Evolutionary conservation across 2,797 vertebrate species (phyloP), one percentile per base, ranked within the genome.

Genomic region (Lophotriccus pileatus): DNA sequence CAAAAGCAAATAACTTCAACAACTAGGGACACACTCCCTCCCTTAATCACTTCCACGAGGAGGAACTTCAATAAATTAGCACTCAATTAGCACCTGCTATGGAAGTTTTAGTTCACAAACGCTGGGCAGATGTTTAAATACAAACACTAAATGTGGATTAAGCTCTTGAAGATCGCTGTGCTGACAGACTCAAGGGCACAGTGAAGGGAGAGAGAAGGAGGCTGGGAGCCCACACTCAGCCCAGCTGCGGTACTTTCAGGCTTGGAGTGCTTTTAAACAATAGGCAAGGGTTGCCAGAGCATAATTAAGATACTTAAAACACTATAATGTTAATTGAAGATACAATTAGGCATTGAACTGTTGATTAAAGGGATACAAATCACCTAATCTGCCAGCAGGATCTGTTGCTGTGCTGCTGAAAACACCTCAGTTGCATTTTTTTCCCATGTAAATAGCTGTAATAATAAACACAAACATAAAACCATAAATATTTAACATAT

Each of bases 31-130:
- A 3, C 4, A 2, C 59, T 72, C 50, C 55, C 30, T 82, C 34
- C 66, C 56, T 56, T 53, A 56, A 80, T 44, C 53, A 27, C 41
- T 75, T 76, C 36, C 70, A 22, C 5, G 28, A 23, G 0, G 4
- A 89, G 22, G 70, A 88, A 92, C 93, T 92, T 58, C 68, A 89
- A 93, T 73, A 87, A 91, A 94, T 96, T 91, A 86, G 62, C 81
- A 12, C 79, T 79, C 90, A 92, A 34, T 96, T 95, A 96, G 59
- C 95, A 87, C 79, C 64, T 72, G 62, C 43, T 64, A 8, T 2
- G 30, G 25, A 82, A 41, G 73, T 73, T 58, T 69, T 25, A 28
- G 46, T 12, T 93, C 75, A 22, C 69, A 72, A 90, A 32, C 1
- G 5, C 2, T 3, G 43, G 36, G 55, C 36, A 23, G 62, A 19